phyloP scores from a whole-genome alignment of 2,888 invertebrate genomes.

The Linnaemya vulpina region DNA sequence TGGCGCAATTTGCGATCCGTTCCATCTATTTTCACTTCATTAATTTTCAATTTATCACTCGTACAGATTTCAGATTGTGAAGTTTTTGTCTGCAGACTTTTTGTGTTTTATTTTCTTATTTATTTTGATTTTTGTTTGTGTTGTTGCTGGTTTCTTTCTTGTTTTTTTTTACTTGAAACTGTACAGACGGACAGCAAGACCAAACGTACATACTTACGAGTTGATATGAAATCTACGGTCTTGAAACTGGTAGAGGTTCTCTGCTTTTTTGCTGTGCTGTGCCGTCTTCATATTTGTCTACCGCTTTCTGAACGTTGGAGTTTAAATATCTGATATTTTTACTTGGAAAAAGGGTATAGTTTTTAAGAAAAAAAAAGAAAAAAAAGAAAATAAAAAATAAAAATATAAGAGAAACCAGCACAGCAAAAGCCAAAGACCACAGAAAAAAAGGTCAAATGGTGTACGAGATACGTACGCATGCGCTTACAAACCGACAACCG shows the following conservation, averaged over 20 bases:
- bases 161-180: neutral
- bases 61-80: conserved; percentile 80
- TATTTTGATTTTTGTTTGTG: neutral
- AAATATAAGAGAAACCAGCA: neutral
- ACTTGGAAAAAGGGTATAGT: conserved; percentile 70
- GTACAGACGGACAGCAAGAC: conserved; percentile 27
- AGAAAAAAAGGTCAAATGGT: conserved; percentile 58
- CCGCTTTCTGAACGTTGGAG: conserved; percentile 48
- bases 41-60: conserved; percentile 82
- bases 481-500: conserved; percentile 56
- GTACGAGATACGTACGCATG: conserved; percentile 52
- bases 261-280: conserved; percentile 27
- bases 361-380: conserved; percentile 52
- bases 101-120: neutral
- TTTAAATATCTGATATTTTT: conserved; percentile 71
- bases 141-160: too few relatives aligned
- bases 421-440: conserved; percentile 41
- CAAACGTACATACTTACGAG: conserved; percentile 46
- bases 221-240: conserved; percentile 22
- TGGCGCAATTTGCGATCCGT: conserved; percentile 82
- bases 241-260: conserved; percentile 46
- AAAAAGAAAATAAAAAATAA: neutral
- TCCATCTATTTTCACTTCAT: conserved; percentile 83
- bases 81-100: conserved; percentile 50
- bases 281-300: conserved; percentile 48